These are phyloP conservation scores for Caenorhabditis uteleia DNA, from an alignment of 2,888 invertebrate species.

Conservation along the genomic window DNA sequence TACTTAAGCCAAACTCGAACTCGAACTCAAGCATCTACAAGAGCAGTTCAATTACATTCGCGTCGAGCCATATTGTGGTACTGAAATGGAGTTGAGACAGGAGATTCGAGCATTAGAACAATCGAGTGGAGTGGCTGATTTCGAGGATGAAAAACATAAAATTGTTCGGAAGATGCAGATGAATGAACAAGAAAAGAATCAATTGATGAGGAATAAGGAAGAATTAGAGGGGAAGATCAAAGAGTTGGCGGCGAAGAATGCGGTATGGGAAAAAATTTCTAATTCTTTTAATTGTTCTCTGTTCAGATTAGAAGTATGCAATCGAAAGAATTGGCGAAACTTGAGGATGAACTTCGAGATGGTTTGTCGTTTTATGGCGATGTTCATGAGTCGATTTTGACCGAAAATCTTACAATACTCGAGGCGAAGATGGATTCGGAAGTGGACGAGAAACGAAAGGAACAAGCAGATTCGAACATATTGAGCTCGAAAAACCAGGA, in stretches of 20 bases:
- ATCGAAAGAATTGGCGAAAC: no score
- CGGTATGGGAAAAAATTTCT: no score
- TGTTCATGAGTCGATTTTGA: no score
- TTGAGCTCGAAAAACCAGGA: no score
- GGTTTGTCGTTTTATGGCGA: no score
- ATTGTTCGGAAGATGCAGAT: conserved; percentile 9
- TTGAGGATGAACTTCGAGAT: no score
- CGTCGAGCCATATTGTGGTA: conserved; percentile 37
- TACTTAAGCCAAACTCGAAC: conserved; percentile 24
- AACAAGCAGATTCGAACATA: no score
- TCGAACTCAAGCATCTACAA: conserved; percentile 35
- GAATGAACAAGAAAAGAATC: conserved; percentile 15
- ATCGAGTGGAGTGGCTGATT: conserved; percentile 2
- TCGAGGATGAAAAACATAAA: conserved; percentile 7
- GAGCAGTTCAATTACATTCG: conserved; percentile 36
- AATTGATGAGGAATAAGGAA: conserved; percentile 6
- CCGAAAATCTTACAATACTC: no score
- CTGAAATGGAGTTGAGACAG: conserved; percentile 23
- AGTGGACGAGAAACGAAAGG: no score
- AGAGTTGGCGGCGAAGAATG: conserved; percentile 6
- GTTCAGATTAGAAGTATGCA: no score
- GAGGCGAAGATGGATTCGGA: no score
- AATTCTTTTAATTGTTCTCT: no score
- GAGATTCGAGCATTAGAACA: conserved; percentile 20
- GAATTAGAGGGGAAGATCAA: background rate